These are phyloP conservation scores for Drosophila putrida DNA, from an alignment of 2,888 invertebrate genomes.

Conservation along the genomic window DNA sequence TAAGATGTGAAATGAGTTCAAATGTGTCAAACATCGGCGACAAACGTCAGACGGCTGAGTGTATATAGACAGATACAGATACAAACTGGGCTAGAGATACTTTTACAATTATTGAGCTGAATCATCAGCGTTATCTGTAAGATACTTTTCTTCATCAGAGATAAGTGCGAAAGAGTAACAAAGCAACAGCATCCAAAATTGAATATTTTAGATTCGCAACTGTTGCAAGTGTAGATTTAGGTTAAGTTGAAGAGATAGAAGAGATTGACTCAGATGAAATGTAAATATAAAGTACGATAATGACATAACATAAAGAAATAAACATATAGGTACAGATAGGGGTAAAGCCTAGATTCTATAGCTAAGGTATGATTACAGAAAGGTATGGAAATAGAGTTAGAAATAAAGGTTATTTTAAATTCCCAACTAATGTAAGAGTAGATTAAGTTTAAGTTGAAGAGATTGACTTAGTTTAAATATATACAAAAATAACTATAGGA, in stretches of 20 bases:
- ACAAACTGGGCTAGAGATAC: not conserved
- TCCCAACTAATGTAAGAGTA: no score
- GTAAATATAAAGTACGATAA: no score
- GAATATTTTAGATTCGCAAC: not conserved
- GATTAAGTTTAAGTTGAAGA: no score
- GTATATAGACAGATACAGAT: conserved; percentile 7
- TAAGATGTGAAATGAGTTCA: conserved; percentile 53
- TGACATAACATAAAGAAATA: no score
- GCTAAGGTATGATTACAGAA: no score
- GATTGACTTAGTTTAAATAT: no score
- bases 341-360: no score
- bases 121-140: conserved; percentile 31
- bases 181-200: conserved; percentile 1
- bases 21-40: conserved; percentile 50
- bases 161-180: not conserved
- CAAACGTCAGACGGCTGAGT: conserved; percentile 31
- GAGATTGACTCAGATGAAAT: no score
- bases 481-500: no score
- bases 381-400: no score
- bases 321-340: no score
- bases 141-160: conserved; percentile 4
- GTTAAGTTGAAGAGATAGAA: not conserved
- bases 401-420: no score
- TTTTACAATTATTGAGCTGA: conserved; percentile 27
- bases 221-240: not conserved